A percentile compares a stretch with the other conserved stretches of the same genome.
Evolutionary conservation across 2,113 vertebrate genomes (phyloP).

Genomic region (Mus pahari): DNA sequence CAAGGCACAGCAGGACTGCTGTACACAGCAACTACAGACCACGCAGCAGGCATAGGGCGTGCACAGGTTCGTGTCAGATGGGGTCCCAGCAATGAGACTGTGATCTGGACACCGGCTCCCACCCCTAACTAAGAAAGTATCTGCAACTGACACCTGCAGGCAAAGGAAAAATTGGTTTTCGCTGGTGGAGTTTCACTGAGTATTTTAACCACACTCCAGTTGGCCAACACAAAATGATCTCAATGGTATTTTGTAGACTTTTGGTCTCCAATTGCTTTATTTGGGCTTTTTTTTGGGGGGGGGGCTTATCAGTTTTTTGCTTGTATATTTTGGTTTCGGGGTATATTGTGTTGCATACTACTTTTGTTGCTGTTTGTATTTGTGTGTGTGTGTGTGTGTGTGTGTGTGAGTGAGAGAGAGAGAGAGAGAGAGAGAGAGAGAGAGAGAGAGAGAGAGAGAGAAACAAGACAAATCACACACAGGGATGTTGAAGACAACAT

Average conservation of each 20-base stretch:
- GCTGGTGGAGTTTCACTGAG: background rate
- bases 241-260: background rate
- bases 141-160: background rate
- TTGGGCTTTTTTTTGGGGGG: background rate
- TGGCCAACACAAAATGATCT: background rate
- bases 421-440: too few species aligned
- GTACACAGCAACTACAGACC: background rate
- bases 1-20: background rate
- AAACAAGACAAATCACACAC: background rate
- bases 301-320: background rate
- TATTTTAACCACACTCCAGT: too few species aligned
- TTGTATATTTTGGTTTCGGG: background rate
- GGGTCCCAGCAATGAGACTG: background rate
- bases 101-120: background rate
- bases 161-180: background rate
- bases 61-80: background rate
- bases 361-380: background rate
- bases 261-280: background rate
- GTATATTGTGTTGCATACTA: background rate
- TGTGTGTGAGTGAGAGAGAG: too few species aligned
- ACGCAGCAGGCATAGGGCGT: background rate
- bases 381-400: too few species aligned
- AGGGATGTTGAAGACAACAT: background rate
- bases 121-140: too few species aligned
- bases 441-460: background rate